Evolutionary conservation across 2,888 invertebrate species (phyloP).

Genomic region (Zootermopsis nevadensis): DNA sequence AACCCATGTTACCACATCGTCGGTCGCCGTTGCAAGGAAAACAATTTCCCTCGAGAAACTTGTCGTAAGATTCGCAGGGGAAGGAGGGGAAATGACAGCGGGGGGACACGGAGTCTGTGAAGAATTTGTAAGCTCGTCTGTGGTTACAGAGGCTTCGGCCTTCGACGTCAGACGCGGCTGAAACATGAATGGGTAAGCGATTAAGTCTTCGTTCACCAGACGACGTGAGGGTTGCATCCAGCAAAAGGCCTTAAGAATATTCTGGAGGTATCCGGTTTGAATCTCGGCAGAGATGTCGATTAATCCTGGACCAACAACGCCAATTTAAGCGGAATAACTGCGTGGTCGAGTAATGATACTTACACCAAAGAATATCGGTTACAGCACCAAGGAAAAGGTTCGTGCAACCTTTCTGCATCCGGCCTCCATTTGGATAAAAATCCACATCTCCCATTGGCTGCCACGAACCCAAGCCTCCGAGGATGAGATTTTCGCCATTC

Average conservation of each 20-base stretch:
- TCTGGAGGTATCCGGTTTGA: neutral
- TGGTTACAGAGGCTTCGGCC: constrained; percentile 93
- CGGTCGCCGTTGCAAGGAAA: constrained; percentile 73
- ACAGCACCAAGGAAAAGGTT: constrained; percentile 93
- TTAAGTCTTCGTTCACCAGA: neutral
- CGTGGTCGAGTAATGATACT: constrained; percentile 61
- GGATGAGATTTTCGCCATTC: constrained; percentile 90
- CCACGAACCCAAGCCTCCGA: constrained; percentile 89
- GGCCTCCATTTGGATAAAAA: constrained; percentile 92
- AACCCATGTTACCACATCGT: constrained; percentile 91
- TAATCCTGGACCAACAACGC: neutral
- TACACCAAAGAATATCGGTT: constrained; percentile 88
- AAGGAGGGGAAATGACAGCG: constrained; percentile 93
- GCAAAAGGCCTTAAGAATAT: no score
- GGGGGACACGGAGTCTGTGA: constrained; percentile 92
- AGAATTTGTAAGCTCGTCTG: constrained; percentile 91
- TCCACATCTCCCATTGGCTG: constrained; percentile 94
- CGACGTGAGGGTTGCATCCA: no score
- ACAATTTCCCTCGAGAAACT: constrained; percentile 82
- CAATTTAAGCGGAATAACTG: no score
- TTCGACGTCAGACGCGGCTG: constrained; percentile 79
- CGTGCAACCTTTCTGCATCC: constrained; percentile 92
- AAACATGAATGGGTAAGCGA: neutral
- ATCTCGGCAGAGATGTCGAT: neutral
- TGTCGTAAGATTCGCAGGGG: constrained; percentile 86